Conservation (phyloP, 1,140 invertebrate species). For the Procambarus virginalis region DNA sequence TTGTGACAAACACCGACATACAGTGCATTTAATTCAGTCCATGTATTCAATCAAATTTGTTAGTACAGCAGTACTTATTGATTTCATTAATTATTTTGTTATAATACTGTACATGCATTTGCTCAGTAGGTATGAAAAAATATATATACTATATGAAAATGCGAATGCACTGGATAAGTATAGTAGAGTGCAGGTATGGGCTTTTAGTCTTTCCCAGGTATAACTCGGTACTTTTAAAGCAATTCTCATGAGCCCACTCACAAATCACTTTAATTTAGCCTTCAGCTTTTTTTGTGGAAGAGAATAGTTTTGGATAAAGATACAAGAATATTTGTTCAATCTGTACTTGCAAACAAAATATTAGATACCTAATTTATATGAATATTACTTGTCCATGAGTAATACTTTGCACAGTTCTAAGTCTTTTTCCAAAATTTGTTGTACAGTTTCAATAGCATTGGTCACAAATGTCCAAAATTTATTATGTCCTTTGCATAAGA, state of each 20-base stretch:
- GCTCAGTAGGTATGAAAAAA: not conserved
- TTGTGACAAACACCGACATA: not conserved
- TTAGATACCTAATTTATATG: conserved; percentile 27
- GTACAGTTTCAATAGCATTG: conserved; percentile 60
- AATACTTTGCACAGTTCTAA: conserved; percentile 24
- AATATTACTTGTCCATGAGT: conserved; percentile 37
- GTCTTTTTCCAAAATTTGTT: conserved; percentile 39
- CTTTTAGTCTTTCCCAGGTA: not conserved
- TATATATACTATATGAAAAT: not conserved
- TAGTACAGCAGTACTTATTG: not conserved
- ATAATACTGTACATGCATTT: not conserved
- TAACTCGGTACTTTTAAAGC: not conserved
- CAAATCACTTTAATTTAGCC: not conserved
- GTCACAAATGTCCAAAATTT: conserved; percentile 66
- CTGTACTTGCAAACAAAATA: not conserved
- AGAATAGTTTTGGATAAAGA: not conserved
- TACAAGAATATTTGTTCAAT: not conserved
- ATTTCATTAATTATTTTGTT: too few relatives aligned
- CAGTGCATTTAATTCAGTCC: not conserved
- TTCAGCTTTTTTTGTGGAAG: not conserved
- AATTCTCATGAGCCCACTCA: not conserved
- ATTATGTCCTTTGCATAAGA: conserved; percentile 65
- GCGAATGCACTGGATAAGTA: not conserved
- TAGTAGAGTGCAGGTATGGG: not conserved
- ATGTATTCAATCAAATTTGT: not conserved